These are phyloP conservation scores for Thyatira batis DNA, from an alignment of 2,888 invertebrate genomes.

Conservation along the genomic window DNA sequence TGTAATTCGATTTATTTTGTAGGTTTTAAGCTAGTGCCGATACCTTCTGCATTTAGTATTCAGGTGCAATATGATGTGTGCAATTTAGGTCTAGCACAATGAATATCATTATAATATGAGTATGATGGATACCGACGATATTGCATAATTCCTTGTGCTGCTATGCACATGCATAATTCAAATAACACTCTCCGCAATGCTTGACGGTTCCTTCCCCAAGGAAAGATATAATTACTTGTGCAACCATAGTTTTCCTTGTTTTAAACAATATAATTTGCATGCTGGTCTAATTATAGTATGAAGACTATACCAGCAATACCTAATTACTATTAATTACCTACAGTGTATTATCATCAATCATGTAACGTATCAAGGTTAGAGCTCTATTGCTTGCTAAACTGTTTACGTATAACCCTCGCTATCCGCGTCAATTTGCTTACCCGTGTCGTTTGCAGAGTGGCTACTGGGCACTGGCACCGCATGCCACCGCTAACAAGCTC, in stretches of 20 bases:
- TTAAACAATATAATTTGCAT: neutral
- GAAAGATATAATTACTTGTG: constrained; percentile 26
- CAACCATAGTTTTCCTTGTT: constrained; percentile 12
- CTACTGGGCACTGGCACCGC: constrained; percentile 14
- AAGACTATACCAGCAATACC: neutral
- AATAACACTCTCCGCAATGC: constrained; percentile 35
- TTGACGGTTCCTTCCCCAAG: constrained; percentile 27
- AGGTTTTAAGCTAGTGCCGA: too few species aligned
- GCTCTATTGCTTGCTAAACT: constrained; percentile 10
- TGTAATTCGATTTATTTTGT: too few species aligned
- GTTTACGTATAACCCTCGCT: constrained; percentile 22
- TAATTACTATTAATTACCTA: constrained; percentile 15
- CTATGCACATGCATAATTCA: constrained; percentile 60
- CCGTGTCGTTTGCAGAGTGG: constrained; percentile 13
- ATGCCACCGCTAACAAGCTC: constrained; percentile 38
- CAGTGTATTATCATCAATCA: constrained; percentile 37
- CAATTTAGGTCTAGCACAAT: neutral
- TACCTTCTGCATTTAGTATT: neutral
- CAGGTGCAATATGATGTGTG: too few species aligned
- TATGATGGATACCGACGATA: constrained; percentile 25
- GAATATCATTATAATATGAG: neutral
- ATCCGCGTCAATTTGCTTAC: constrained; percentile 25
- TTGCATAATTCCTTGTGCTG: constrained; percentile 40
- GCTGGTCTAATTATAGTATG: neutral
- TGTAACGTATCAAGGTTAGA: constrained; percentile 24